Evolutionary conservation across 2,888 invertebrate genomes (phyloP), one percentile per base, ranked within the genome.

Genomic region (Tipula unca): DNA sequence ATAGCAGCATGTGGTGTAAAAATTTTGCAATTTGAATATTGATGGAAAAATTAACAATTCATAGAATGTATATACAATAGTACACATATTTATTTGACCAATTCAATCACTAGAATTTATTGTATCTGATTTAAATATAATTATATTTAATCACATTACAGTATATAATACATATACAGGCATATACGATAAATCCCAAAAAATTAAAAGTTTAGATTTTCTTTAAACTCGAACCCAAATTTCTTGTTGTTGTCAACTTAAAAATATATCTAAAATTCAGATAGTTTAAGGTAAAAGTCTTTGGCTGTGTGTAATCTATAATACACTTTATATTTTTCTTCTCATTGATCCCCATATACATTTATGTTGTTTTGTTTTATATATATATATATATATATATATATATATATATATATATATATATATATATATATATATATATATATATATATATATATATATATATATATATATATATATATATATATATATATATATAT

Each of bases 341-440:
- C 10, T 36, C 36, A 42, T 42, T 42, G 42, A 42, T 42, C 42
- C 42, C n/a, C 4, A 32, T 6, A n/a, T n/a, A 36, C 36, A 10
- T 42, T 42, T 42, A 14, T 42, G 42, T 42, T 17, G 48, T 35
- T 35, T 35, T 35, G 6, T 6, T 54, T n/a, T 4, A 6, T 35
- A 4, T 69, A 17, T 69, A 17, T 17, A 69, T 69, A 17, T 13
- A 69, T 69, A 13, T 69, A 17, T 69, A 69, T 69, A 69, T 17
- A 69, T 69, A 13, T 6, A 69, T 69, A 69, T 69, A 69, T 69
- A 69, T 69, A 69, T 69, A 69, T 69, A 69, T 69, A 69, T 69
- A 69, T 69, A 69, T 69, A 69, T 69, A 69, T 69, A 69, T 69
- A 69, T 69, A 69, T 69, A 69, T 69, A 69, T 69, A 69, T 69